Base-by-base conservation (phyloP, 2,113 vertebrate species). In the Ceyx melanurus region DNA sequence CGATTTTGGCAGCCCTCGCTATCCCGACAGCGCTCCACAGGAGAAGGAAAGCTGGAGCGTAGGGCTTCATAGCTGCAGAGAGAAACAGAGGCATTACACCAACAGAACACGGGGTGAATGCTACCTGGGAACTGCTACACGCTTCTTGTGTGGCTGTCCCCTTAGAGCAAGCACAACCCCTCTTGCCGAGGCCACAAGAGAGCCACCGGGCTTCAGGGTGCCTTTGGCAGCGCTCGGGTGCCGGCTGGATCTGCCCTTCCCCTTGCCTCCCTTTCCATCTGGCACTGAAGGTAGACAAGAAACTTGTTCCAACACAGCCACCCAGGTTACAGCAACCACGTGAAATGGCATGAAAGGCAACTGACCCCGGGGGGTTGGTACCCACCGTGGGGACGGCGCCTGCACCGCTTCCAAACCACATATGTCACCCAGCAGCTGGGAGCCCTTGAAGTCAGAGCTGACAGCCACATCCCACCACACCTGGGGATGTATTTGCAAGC, bases 1-100 rank as follows among this genome's bases (percentile, higher is more conserved):
- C 98, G 14, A 99, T 98, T 98, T 99, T 99, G 96, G 99, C 99
- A 76, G 98, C 98, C 98, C 97, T 96, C 6, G 95, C 97, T 84
- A 97, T 94, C 70, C 98, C 97, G 19, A 98, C 92, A 90, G 97
- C 95, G 43, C 97, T 97, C 97, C 97, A 98, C 76, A 98, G 97
- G 93, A 98, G 97, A 91, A 97, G 40, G 97, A 97, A 92, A 97
- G 97, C 95, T 87, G 97, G 91, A 97, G 98, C 66, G 86, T 96
- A 97, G 94, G 97, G 97, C 97, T 98, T 98, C 98, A 99, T 99
- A 97, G 98, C 98, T 98, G 98, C 46, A 97, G 97, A 15, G 81
- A 98, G 90, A 97, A 90, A 92, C 3, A 92, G 76, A 96, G 84
- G 91, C 60, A 79, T 95, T 57, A 97, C 64, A 95, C 89, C 90